A percentile compares a stretch with the other conserved stretches of the same genome.
phyloP scores from a whole-genome alignment of 2,113 vertebrate genomes.

The Hipposideros armiger region DNA sequence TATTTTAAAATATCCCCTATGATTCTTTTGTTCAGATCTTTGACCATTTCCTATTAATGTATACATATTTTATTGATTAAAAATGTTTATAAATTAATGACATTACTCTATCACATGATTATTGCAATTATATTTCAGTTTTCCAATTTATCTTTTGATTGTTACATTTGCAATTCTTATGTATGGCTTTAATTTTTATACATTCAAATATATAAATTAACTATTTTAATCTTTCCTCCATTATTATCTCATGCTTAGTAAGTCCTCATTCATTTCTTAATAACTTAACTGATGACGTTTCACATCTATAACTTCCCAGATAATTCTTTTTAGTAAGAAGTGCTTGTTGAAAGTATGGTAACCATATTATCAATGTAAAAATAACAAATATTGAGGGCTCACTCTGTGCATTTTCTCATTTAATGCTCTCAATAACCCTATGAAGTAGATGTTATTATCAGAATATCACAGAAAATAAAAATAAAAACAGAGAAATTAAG shows the following conservation, averaged over 20 bases:
- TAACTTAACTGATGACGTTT: slow-evolving; percentile 14
- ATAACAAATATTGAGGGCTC: neutral
- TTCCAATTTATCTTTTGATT: neutral
- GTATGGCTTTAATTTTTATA: neutral
- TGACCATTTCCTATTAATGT: neutral
- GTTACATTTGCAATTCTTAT: slow-evolving; percentile 1
- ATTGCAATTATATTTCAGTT: neutral
- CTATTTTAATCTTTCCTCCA: neutral
- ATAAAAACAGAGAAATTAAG: neutral
- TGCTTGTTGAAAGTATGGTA: neutral
- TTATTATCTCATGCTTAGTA: neutral
- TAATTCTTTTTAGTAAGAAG: neutral
- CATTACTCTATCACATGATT: neutral
- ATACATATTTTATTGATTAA: neutral
- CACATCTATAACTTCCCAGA: neutral
- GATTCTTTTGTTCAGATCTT: neutral
- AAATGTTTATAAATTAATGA: slow-evolving; percentile 22
- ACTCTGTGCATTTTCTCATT: neutral
- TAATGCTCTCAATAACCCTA: slow-evolving; percentile 8
- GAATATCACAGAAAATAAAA: neutral
- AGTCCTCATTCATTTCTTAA: neutral
- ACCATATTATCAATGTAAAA: neutral
- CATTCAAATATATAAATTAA: slow-evolving; percentile 2
- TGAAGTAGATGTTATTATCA: neutral
- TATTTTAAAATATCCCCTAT: neutral